Conservation (phyloP, 1,140 invertebrate genomes). For the Ceratosolen solmsi region DNA sequence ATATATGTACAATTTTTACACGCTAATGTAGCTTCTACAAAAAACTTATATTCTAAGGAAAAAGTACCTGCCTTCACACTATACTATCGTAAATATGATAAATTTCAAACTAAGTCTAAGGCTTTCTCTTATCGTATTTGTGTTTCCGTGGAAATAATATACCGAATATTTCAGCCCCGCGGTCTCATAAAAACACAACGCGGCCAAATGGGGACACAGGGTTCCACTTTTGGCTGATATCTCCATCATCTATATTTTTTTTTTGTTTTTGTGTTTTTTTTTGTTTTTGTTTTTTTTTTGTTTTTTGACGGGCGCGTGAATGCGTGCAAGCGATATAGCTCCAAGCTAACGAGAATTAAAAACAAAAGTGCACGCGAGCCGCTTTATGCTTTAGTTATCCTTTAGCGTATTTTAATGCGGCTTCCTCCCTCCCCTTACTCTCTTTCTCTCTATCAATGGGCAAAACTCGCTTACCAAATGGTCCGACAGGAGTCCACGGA, state of each 20-base stretch:
- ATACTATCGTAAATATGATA: too few species aligned
- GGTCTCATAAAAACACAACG: not conserved
- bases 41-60: too few species aligned
- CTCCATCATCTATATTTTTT: not conserved
- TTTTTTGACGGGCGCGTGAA: not conserved
- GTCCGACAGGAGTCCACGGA: not conserved
- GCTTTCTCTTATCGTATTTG: not conserved
- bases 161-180: not conserved
- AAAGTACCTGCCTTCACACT: too few species aligned
- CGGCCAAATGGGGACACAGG: not conserved
- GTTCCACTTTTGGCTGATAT: not conserved
- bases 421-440: not conserved
- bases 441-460: not conserved
- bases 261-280: not conserved
- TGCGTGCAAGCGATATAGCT: not conserved
- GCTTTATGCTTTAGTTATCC: not conserved
- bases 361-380: not conserved
- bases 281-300: not conserved
- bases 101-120: not conserved
- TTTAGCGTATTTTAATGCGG: constrained; percentile 14
- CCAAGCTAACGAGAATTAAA: constrained; percentile 15
- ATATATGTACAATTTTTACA: too few species aligned
- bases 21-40: too few species aligned
- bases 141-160: not conserved
- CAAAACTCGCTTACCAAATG: not conserved